Conservation (phyloP, 2,797 vertebrate genomes). For the Anguilla pacifica region DNA sequence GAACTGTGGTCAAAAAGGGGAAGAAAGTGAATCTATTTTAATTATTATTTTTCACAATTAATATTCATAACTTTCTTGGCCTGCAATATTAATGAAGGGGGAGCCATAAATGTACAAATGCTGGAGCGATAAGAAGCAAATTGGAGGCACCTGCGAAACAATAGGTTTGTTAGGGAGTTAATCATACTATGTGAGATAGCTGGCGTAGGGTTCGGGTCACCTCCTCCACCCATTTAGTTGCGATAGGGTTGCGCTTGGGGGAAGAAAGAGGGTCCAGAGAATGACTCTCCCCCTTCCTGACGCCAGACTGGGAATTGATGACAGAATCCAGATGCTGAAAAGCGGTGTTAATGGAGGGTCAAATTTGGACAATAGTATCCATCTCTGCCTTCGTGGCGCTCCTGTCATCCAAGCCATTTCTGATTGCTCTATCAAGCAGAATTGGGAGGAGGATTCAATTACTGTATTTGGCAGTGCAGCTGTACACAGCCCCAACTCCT, state of each 20-base stretch:
- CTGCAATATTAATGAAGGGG: conserved; percentile 58
- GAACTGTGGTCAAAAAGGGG: conserved; percentile 56
- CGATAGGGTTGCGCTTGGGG: conserved; percentile 60
- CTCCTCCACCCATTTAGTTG: conserved; percentile 76
- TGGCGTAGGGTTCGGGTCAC: conserved; percentile 62
- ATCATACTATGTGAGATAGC: conserved; percentile 69
- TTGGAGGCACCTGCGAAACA: conserved; percentile 84
- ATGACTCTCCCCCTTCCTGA: conserved; percentile 78
- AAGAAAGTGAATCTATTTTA: conserved; percentile 43
- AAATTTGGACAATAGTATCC: conserved; percentile 89
- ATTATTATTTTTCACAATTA: conserved; percentile 75
- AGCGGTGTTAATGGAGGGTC: conserved; percentile 94
- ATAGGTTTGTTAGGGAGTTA: conserved; percentile 73
- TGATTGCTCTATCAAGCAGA: conserved; percentile 79
- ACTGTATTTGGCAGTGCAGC: conserved; percentile 77
- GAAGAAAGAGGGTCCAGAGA: conserved; percentile 73
- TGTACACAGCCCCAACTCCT: conserved; percentile 57
- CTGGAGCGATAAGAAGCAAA: conserved; percentile 78
- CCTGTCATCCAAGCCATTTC: conserved; percentile 82
- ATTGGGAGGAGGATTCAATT: conserved; percentile 84
- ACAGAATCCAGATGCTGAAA: conserved; percentile 91
- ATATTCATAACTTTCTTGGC: conserved; percentile 76
- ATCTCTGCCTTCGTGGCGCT: conserved; percentile 85
- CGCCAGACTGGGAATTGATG: conserved; percentile 75
- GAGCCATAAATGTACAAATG: conserved; percentile 20